These are phyloP conservation scores for Mastigias papua DNA, from an alignment of 30 jellyfish, hydroid and myxozoan genomes.

Conservation along the genomic window DNA sequence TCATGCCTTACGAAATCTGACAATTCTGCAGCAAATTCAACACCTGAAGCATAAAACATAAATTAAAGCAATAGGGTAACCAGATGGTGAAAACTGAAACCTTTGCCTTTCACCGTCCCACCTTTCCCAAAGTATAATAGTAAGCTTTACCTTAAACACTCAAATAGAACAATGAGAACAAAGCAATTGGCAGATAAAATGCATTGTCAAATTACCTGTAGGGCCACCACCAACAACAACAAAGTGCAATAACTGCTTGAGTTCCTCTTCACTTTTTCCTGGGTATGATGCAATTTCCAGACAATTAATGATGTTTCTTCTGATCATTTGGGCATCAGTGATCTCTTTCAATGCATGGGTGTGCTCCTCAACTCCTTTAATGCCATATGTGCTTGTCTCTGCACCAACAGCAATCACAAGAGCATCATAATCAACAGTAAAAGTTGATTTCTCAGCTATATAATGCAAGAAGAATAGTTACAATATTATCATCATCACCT, in stretches of 20 bases:
- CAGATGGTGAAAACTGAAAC: not conserved
- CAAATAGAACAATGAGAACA: not conserved
- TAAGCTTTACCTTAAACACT: no score
- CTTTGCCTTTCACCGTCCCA: not conserved
- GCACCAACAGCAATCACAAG: conserved; percentile 96
- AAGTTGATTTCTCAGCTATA: conserved; percentile 43
- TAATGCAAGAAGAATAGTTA: no score
- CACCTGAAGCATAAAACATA: conserved; percentile 46
- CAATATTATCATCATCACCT: no score
- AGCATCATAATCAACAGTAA: conserved; percentile 76
- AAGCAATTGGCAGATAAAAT: not conserved
- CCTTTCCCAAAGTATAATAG: no score
- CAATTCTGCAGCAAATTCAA: conserved; percentile 95
- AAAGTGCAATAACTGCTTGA: conserved; percentile 81
- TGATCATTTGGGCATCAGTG: conserved; percentile 87
- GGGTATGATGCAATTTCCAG: conserved; percentile 93
- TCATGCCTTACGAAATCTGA: conserved; percentile 86
- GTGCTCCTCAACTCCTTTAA: conserved; percentile 82
- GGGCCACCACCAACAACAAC: conserved; percentile 99
- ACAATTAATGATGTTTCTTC: conserved; percentile 86
- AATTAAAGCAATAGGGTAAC: not conserved
- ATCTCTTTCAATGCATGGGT: conserved; percentile 91
- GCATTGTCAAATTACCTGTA: conserved; percentile 66
- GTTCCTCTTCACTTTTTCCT: conserved; percentile 89
- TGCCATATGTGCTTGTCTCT: conserved; percentile 89